A percentile compares a stretch with the other conserved stretches of the same genome.
Evolutionary conservation across 2,113 vertebrate species (phyloP).

Genomic region (Chlorodrepanis virens): DNA sequence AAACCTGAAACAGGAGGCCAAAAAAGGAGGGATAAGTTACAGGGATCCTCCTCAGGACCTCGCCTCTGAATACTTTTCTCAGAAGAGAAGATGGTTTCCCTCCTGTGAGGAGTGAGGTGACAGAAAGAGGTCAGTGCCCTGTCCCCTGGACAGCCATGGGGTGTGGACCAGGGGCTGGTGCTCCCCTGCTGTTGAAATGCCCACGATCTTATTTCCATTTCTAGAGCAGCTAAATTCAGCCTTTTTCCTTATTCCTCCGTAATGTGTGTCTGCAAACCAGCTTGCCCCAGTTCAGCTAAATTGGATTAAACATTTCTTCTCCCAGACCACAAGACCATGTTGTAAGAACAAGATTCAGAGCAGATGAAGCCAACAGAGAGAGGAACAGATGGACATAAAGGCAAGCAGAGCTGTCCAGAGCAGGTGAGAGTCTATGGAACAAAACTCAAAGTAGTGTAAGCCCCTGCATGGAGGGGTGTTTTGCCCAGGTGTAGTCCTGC

Average conservation of each 20-base stretch:
- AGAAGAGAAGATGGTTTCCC: not conserved
- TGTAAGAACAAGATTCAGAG: not conserved
- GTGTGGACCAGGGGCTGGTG: not conserved
- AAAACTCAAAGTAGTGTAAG: not conserved
- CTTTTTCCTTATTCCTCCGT: not conserved
- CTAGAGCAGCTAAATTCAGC: not conserved
- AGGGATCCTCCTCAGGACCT: not conserved
- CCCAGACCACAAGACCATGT: not conserved
- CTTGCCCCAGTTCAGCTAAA: not conserved
- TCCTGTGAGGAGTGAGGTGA: not conserved
- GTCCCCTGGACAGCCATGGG: not conserved
- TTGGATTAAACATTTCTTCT: not conserved
- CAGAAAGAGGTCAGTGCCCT: not conserved
- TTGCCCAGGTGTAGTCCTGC: not conserved
- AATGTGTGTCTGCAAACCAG: not conserved
- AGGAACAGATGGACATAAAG: not conserved
- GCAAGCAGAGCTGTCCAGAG: not conserved
- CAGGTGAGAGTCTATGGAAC: not conserved
- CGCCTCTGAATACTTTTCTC: not conserved
- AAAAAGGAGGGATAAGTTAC: not conserved
- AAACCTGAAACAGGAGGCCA: not conserved
- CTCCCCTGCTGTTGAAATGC: not conserved
- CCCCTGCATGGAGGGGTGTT: not conserved
- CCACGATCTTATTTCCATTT: not conserved
- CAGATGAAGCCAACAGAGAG: not conserved